Base-by-base conservation (phyloP, 2,113 vertebrate genomes). In the Parus major region DNA sequence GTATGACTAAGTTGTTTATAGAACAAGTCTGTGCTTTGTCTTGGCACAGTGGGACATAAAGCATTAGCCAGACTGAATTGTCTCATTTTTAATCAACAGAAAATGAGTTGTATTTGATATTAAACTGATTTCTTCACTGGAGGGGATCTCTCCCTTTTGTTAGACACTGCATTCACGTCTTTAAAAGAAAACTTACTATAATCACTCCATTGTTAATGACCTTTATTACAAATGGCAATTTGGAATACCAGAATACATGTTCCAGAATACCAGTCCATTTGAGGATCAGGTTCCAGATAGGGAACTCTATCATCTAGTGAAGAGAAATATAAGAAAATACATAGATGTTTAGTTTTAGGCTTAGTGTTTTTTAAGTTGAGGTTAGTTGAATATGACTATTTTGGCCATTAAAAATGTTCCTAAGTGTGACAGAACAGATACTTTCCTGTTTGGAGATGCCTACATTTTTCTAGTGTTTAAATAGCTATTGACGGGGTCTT, bases 11-110 rank as follows among this genome's bases (percentile, higher is more conserved):
- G 55, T 35, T 91, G 22, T 78, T 93, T 70, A 39, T 73, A 88
- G 55, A 76, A 63, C 20, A 66, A 83, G 44, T 22, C 82, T 79
- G 70, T 60, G 23, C 86, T 94, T 96, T 95, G n/a, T 86, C 84
- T 91, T 83, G 41, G 73, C 59, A 39, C 77, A 44, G 56, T 55
- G 64, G 63, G 50, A 68, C 1, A 4, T 47, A 53, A 29, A 77
- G 39, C 63, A 46, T 76, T 77, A 70, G 25, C 13, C n/a, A 42
- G 44, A 49, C 20, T 84, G 39, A 84, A 78, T 23, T n/a, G 15
- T 75, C 70, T 81, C 33, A 49, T 59, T 90, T 93, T 78, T 73
- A 79, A 79, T 85, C 49, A 66, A 70, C 25, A 84, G 61, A 86
- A 95, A 92, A 86, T 84, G 8, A 49, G 28, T 69, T 70, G 16